Evolutionary conservation across 2,797 vertebrate genomes (phyloP).

Genomic region (Triplophysa bombifrons): DNA sequence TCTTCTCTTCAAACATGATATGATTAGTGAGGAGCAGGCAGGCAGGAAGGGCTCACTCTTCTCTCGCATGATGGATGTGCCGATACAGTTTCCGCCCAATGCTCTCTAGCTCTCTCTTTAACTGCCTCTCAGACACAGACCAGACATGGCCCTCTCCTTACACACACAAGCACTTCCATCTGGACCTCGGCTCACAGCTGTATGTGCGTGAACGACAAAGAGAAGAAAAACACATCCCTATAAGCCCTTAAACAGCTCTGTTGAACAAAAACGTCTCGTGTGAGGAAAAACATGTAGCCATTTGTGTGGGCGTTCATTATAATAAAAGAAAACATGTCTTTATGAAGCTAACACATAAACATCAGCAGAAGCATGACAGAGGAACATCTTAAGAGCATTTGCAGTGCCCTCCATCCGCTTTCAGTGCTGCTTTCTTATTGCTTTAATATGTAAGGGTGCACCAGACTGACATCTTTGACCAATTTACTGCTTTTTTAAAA

Average conservation of each 20-base stretch:
- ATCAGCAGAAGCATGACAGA: neutral
- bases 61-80: slow-evolving; percentile 70
- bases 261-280: slow-evolving; percentile 23
- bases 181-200: slow-evolving; percentile 35
- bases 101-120: slow-evolving; percentile 59
- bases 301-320: slow-evolving; percentile 2
- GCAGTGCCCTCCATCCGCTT: neutral
- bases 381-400: neutral
- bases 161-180: slow-evolving; percentile 46
- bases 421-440: neutral
- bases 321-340: neutral
- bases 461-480: neutral
- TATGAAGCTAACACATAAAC: slow-evolving; percentile 14
- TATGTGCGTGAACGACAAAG: slow-evolving; percentile 34
- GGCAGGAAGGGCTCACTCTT: slow-evolving; percentile 68
- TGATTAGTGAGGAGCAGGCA: slow-evolving; percentile 71
- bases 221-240: slow-evolving; percentile 28
- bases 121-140: slow-evolving; percentile 64
- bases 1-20: slow-evolving; percentile 77
- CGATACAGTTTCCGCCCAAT: slow-evolving; percentile 70
- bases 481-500: neutral
- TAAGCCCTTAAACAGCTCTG: neutral
- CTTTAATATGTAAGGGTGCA: neutral
- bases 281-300: slow-evolving; percentile 26
- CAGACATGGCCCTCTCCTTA: slow-evolving; percentile 61